Base-by-base conservation (phyloP, 2,113 vertebrate species). In the Tetrax tetrax region DNA sequence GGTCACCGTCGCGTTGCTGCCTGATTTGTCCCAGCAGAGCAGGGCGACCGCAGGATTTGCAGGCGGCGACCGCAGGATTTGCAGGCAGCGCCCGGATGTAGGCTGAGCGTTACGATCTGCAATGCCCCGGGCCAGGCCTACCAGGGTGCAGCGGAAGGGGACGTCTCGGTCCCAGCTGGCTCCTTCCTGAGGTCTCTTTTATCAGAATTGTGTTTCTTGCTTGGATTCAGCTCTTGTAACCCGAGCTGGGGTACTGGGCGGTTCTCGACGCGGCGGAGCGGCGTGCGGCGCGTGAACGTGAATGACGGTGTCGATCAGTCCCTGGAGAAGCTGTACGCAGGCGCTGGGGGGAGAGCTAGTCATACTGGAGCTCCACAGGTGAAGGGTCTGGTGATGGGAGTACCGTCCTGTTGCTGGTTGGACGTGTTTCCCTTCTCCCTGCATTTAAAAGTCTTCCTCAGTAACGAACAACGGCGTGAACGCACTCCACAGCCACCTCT, bases 271-370 rank as follows among this genome's bases (percentile, higher is more conserved):
- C 9, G 63, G 48, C 24, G 12, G 56, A 10, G n/a, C 11, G 10
- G 65, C 1, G 23, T 37, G 37, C 27, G 2, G 0, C 48, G 33
- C 33, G 18, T 31, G n/a, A n/a, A 19, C 24, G 23, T 29, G 48
- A 24, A 4, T 47, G 79, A 6, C 1, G 8, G 23, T 48, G 48
- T 14, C n/a, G 66, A 8, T 16, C 43, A 27, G 63, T 37, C 12
- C 43, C 19, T 38, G 0, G 10, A 45, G 64, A 4, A 63, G n/a
- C 47, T 29, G 23, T 15, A 3, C 0, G 2, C 19, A 21, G 48
- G 41, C 41, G 22, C 64, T 31, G 35, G 14, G 63, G 28, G 53
- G 47, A 33, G 28, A 31, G 20, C 9, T 18, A 2, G 41, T 15
- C 24, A 3, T 5, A n/a, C n/a, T 17, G 57, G 57, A 37, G 59